Evolutionary conservation across 2,888 invertebrate species (phyloP).

Genomic region (Plebejus melissa): DNA sequence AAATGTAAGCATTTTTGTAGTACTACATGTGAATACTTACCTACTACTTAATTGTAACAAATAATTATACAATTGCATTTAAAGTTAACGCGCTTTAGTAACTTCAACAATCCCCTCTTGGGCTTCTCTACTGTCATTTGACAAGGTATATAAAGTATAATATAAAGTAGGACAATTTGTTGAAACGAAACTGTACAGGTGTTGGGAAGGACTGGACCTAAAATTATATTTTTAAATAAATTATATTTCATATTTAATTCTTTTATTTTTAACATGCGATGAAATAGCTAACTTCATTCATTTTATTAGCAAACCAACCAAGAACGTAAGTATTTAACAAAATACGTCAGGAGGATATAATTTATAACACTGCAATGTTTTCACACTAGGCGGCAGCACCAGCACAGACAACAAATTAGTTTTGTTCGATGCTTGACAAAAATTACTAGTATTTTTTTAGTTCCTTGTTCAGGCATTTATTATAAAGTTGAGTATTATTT

Average conservation of each 20-base stretch:
- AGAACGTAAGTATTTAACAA: too few relatives aligned
- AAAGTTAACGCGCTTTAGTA: neutral
- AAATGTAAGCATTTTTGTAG: neutral
- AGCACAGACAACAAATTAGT: too few relatives aligned
- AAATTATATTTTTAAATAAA: conserved; percentile 24
- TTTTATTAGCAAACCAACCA: too few relatives aligned
- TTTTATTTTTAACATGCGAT: neutral
- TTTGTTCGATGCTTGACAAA: too few relatives aligned
- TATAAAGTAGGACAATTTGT: neutral
- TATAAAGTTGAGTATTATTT: too few relatives aligned
- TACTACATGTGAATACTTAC: too few relatives aligned
- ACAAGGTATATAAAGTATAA: neutral
- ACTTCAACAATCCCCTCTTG: neutral
- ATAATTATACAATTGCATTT: too few relatives aligned
- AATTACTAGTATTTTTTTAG: too few relatives aligned
- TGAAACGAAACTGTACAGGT: neutral
- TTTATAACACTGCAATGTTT: neutral
- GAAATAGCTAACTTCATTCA: neutral
- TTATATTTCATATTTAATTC: neutral
- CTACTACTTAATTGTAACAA: too few relatives aligned
- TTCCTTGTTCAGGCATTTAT: too few relatives aligned
- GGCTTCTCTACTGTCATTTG: neutral
- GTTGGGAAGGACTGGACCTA: neutral
- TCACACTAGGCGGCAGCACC: neutral
- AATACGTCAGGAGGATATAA: too few relatives aligned